Percentiles rank a stretch among this genome's conserved stretches.
phyloP scores from a whole-genome alignment of 2,888 invertebrate genomes.

The Perdita meconis region DNA sequence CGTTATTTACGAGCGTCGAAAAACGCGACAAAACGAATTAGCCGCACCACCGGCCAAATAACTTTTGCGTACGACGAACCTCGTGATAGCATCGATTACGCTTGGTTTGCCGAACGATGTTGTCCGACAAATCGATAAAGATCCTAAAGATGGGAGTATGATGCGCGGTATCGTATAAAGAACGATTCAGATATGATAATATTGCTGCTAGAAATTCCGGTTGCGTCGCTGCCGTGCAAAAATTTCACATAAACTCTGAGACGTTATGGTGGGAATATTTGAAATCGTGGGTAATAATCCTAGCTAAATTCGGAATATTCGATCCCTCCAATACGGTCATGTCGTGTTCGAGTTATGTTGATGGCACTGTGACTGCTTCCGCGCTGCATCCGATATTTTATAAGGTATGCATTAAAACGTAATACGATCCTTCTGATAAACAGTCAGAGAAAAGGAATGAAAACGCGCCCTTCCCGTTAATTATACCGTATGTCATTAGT shows the following conservation, averaged over 20 bases:
- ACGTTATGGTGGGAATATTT: constrained; percentile 34
- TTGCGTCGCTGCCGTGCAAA: constrained; percentile 23
- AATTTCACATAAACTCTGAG: constrained; percentile 34
- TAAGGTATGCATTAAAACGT: not conserved
- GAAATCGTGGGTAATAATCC: constrained; percentile 31
- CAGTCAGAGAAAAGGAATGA: not conserved
- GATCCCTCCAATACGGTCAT: constrained; percentile 1
- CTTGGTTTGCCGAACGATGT: constrained; percentile 14
- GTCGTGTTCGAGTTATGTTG: constrained; percentile 18
- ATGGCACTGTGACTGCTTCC: not conserved
- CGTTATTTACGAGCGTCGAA: constrained; percentile 14
- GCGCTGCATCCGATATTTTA: not conserved
- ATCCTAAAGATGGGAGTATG: constrained; percentile 12
- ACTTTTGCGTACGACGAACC: constrained; percentile 10
- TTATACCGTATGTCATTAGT: too few relatives aligned
- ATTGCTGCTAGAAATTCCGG: constrained; percentile 47
- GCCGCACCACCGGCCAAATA: constrained; percentile 8
- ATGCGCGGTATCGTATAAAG: constrained; percentile 17
- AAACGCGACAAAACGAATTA: constrained; percentile 18
- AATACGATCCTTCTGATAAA: too few relatives aligned
- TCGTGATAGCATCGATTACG: not conserved
- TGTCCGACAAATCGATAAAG: constrained; percentile 29
- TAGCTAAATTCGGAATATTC: constrained; percentile 31
- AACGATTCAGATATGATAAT: constrained; percentile 41
- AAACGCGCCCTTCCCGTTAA: not conserved